phyloP scores from a whole-genome alignment of 1,140 invertebrate species.

The Saccostrea cuccullata region DNA sequence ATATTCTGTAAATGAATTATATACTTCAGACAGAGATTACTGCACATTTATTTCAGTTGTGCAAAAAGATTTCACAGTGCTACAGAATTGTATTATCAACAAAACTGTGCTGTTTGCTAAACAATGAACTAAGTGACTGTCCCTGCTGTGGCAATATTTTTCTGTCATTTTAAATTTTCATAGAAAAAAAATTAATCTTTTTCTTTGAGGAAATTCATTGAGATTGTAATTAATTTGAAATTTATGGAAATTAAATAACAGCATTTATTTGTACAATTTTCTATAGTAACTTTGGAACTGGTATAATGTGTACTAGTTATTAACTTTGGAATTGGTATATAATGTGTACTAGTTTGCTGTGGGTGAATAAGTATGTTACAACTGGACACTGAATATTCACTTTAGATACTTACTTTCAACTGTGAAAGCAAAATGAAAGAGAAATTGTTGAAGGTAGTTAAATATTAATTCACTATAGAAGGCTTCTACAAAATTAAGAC shows the following conservation, averaged over 20 bases:
- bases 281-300: too few relatives aligned
- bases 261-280: too few relatives aligned
- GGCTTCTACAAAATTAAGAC: background rate
- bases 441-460: background rate
- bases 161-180: too few relatives aligned
- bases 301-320: too few relatives aligned
- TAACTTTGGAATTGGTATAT: too few relatives aligned
- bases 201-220: too few relatives aligned
- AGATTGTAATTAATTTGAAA: too few relatives aligned
- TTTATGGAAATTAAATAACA: too few relatives aligned
- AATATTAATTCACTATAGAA: background rate
- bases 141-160: too few relatives aligned
- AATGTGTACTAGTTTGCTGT: background rate
- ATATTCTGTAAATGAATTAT: background rate
- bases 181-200: too few relatives aligned
- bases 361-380: background rate
- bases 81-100: background rate
- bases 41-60: background rate
- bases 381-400: constrained; percentile 16
- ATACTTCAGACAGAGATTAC: background rate
- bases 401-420: constrained; percentile 14
- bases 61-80: background rate
- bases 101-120: background rate
- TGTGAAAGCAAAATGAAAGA: constrained; percentile 20
- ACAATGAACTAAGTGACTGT: background rate